These are phyloP conservation scores for Eospalax fontanierii DNA, from an alignment of 2,797 vertebrate species.

Conservation along the genomic window DNA sequence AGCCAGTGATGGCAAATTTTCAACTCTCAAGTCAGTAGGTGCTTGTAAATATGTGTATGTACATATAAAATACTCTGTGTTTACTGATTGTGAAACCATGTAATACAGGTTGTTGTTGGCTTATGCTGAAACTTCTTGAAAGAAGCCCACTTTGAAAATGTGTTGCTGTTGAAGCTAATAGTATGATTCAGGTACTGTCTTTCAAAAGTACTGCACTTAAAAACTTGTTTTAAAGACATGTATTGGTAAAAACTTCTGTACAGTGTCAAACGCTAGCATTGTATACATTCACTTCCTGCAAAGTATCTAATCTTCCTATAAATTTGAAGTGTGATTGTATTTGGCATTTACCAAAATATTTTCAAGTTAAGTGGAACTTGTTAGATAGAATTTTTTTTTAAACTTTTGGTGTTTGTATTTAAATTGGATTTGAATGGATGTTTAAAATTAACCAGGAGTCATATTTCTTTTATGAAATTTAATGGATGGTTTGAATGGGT, in stretches of 20 bases:
- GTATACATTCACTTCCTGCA: slow-evolving; percentile 87
- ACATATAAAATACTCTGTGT: slow-evolving; percentile 91
- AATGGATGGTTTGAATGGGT: slow-evolving; percentile 86
- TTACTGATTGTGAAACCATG: slow-evolving; percentile 95
- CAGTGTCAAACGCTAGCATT: slow-evolving; percentile 88
- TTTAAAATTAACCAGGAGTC: slow-evolving; percentile 89
- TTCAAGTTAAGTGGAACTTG: slow-evolving; percentile 88
- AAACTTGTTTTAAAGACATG: slow-evolving; percentile 91
- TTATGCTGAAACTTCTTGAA: slow-evolving; percentile 95
- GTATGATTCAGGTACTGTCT: slow-evolving; percentile 94
- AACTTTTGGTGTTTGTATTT: slow-evolving; percentile 88
- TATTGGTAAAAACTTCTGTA: slow-evolving; percentile 89
- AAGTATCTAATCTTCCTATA: slow-evolving; percentile 87
- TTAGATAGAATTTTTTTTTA: slow-evolving; percentile 87
- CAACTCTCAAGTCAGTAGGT: slow-evolving; percentile 89
- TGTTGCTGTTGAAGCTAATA: slow-evolving; percentile 94
- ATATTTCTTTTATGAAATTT: slow-evolving; percentile 87
- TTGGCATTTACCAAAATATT: slow-evolving; percentile 87
- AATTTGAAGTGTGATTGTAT: slow-evolving; percentile 88
- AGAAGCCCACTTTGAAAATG: slow-evolving; percentile 94
- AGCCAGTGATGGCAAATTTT: slow-evolving; percentile 87
- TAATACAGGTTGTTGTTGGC: slow-evolving; percentile 98
- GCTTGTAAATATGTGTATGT: slow-evolving; percentile 90
- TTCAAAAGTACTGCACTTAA: slow-evolving; percentile 92
- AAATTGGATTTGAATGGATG: slow-evolving; percentile 87